Evolutionary conservation across 2,888 invertebrate species (phyloP).

Genomic region (Formica aserva): DNA sequence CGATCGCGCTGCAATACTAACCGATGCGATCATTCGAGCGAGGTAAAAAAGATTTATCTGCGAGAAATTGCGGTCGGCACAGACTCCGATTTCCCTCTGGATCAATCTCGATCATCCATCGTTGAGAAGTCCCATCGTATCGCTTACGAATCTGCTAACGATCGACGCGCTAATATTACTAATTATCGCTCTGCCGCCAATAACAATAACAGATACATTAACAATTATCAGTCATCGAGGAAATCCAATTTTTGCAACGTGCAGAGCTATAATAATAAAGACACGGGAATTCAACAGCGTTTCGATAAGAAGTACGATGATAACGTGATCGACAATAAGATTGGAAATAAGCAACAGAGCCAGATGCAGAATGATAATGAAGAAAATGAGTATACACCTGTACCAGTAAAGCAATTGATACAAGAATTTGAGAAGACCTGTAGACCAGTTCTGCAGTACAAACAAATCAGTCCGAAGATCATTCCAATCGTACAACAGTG

Average conservation of each 20-base stretch:
- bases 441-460: slow-evolving; percentile 87
- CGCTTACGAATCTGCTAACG: slow-evolving; percentile 69
- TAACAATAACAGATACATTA: slow-evolving; percentile 75
- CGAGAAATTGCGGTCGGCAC: slow-evolving; percentile 83
- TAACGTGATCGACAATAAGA: slow-evolving; percentile 50
- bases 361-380: slow-evolving; percentile 56
- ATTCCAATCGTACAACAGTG: slow-evolving; percentile 78
- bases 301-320: slow-evolving; percentile 79
- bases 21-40: slow-evolving; percentile 67
- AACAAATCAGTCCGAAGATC: slow-evolving; percentile 85
- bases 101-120: slow-evolving; percentile 60
- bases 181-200: slow-evolving; percentile 65
- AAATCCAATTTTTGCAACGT: slow-evolving; percentile 60
- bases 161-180: slow-evolving; percentile 67
- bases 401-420: slow-evolving; percentile 87
- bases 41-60: slow-evolving; percentile 82
- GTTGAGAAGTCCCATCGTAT: slow-evolving; percentile 77
- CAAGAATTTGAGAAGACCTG: slow-evolving; percentile 89
- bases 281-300: slow-evolving; percentile 75
- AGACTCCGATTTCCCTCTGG: slow-evolving; percentile 75
- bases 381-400: slow-evolving; percentile 82
- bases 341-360: slow-evolving; percentile 50
- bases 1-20: slow-evolving; percentile 64
- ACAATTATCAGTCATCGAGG: slow-evolving; percentile 57
- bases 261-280: slow-evolving; percentile 62